Evolutionary conservation across 2,113 vertebrate species (phyloP).

Genomic region (Irena cyanogastra): DNA sequence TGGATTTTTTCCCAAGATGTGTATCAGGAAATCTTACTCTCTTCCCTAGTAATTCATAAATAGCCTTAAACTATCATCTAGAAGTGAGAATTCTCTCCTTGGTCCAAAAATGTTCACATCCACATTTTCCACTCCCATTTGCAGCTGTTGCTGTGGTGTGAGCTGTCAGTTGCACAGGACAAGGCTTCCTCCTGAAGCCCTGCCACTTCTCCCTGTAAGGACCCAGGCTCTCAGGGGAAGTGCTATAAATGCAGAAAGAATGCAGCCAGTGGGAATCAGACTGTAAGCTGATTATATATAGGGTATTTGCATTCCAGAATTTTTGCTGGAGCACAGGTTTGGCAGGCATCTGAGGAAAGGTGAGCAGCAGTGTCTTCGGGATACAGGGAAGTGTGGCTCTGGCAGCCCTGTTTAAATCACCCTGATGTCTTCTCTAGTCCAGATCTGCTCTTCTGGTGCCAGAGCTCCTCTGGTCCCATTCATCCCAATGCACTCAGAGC

Average conservation of each 20-base stretch:
- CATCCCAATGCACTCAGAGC: fast-evolving
- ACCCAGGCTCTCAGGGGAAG: neutral
- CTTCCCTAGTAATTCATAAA: neutral
- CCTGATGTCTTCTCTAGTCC: neutral
- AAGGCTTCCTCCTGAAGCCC: neutral
- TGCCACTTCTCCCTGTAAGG: neutral
- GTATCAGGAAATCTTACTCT: neutral
- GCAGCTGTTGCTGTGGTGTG: neutral
- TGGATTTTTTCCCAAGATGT: neutral
- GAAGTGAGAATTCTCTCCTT: neutral
- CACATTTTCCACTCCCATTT: neutral
- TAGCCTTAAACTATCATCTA: neutral
- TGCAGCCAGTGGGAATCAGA: neutral
- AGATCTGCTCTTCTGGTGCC: neutral
- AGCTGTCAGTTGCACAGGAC: neutral
- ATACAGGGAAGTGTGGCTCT: neutral
- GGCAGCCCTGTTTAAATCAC: neutral
- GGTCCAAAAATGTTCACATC: neutral
- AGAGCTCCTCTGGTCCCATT: neutral
- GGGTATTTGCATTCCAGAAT: neutral
- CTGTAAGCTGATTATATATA: neutral
- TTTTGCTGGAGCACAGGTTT: neutral
- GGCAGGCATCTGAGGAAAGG: neutral
- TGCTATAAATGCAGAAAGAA: neutral
- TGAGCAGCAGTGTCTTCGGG: fast-evolving